Percentiles rank a stretch among this genome's conserved stretches.
These are phyloP conservation scores for Bovichtus diacanthus DNA, from an alignment of 2,797 vertebrate species.

Conservation along the genomic window DNA sequence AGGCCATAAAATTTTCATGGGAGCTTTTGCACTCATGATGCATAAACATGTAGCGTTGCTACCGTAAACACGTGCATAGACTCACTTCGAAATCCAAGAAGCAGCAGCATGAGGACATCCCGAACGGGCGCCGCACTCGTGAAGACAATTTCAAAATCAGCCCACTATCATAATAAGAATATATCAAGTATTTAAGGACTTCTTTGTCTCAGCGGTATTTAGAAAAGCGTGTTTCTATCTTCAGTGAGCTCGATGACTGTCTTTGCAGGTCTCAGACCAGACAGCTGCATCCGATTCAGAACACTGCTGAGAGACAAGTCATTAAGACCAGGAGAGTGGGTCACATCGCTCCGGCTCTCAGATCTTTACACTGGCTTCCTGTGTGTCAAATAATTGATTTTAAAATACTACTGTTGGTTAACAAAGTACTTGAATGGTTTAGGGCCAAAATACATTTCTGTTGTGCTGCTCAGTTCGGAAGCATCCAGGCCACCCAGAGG, in stretches of 20 bases:
- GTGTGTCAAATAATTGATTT: background rate
- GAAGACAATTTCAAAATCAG: background rate
- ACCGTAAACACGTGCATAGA: no score
- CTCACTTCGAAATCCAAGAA: no score
- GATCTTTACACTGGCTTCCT: background rate
- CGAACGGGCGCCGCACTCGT: no score
- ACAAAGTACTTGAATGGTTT: background rate
- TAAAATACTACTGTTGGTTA: background rate
- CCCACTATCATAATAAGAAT: background rate
- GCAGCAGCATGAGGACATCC: no score
- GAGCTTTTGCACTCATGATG: no score
- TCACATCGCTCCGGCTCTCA: background rate
- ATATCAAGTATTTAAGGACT: background rate
- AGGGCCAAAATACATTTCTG: background rate
- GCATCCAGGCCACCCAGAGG: background rate
- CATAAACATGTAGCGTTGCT: no score
- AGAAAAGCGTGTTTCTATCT: background rate
- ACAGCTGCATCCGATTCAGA: background rate
- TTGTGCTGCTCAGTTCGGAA: background rate
- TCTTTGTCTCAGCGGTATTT: background rate
- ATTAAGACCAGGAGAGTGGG: background rate
- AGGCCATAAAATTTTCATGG: no score
- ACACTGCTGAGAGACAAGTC: background rate
- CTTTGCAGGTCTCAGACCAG: background rate
- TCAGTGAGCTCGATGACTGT: background rate